Conservation (phyloP, 2,888 invertebrate species). For the Xestobium rufovillosum region DNA sequence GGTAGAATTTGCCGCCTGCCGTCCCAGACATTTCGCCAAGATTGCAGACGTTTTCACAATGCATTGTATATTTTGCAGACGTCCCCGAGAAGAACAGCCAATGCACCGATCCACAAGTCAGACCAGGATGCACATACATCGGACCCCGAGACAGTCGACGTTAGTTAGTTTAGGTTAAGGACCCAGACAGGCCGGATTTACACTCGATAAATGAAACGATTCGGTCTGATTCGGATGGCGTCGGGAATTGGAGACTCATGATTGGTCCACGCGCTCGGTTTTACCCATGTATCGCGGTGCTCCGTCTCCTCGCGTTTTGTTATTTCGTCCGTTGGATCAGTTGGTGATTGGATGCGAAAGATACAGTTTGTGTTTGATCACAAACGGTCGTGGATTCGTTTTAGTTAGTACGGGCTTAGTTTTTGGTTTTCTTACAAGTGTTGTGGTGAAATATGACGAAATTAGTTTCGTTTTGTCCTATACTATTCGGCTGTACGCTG, state of each 20-base stretch:
- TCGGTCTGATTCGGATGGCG: slow-evolving; percentile 23
- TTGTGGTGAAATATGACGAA: too few relatives aligned
- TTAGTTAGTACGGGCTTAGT: too few relatives aligned
- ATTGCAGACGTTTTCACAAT: slow-evolving; percentile 31
- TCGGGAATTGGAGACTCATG: slow-evolving; percentile 24
- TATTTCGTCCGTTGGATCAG: slow-evolving; percentile 34
- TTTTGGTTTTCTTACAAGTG: too few relatives aligned
- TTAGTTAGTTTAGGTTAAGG: slow-evolving; percentile 45
- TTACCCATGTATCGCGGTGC: slow-evolving; percentile 24
- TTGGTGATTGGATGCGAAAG: slow-evolving; percentile 24
- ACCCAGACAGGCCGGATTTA: slow-evolving; percentile 44
- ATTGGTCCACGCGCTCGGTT: slow-evolving; percentile 26
- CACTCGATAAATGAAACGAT: slow-evolving; percentile 31
- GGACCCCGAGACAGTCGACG: slow-evolving; percentile 9
- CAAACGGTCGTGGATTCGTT: too few relatives aligned
- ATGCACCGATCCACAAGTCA: slow-evolving; percentile 11
- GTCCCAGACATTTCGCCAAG: slow-evolving; percentile 19
- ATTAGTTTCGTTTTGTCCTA: too few relatives aligned
- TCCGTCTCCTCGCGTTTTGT: slow-evolving; percentile 10
- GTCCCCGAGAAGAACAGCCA: slow-evolving; percentile 14
- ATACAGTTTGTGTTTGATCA: not conserved
- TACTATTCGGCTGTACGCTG: too few relatives aligned
- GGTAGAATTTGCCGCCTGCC: slow-evolving; percentile 2
- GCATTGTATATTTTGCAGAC: slow-evolving; percentile 28
- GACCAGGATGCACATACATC: slow-evolving; percentile 24